Conservation (phyloP, 1,140 invertebrate genomes). For the Brachionus calyciflorus region DNA sequence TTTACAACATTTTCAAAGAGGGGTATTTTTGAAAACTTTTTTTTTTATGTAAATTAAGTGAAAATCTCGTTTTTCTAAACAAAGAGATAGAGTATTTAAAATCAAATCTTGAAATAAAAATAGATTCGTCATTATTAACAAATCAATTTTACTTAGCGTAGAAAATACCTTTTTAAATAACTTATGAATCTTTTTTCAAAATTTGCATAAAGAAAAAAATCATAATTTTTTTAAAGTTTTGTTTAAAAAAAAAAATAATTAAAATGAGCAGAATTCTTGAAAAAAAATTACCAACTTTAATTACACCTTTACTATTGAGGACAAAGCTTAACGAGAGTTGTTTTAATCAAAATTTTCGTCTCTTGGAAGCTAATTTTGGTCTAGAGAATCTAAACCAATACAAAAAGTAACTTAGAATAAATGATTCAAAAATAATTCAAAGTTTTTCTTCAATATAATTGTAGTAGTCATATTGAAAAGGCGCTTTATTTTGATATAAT, state of each 20-base stretch:
- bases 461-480: slow-evolving; percentile 18
- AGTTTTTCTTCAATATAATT: background rate
- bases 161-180: too few species aligned
- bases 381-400: background rate
- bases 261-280: background rate
- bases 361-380: background rate
- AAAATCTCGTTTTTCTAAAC: too few species aligned
- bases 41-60: too few species aligned
- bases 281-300: background rate
- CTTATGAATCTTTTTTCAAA: too few species aligned
- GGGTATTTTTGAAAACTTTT: too few species aligned
- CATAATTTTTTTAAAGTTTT: background rate
- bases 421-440: background rate
- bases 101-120: too few species aligned
- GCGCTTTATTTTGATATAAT: slow-evolving; percentile 23
- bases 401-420: background rate
- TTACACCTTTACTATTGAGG: background rate
- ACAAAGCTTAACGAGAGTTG: background rate
- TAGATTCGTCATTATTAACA: too few species aligned
- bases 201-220: too few species aligned
- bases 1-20: too few species aligned
- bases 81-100: too few species aligned
- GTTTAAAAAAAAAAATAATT: background rate
- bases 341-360: background rate
- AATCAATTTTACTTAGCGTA: too few species aligned